These are phyloP conservation scores for Athetis lepigone DNA, from an alignment of 2,888 invertebrate species.

Conservation along the genomic window DNA sequence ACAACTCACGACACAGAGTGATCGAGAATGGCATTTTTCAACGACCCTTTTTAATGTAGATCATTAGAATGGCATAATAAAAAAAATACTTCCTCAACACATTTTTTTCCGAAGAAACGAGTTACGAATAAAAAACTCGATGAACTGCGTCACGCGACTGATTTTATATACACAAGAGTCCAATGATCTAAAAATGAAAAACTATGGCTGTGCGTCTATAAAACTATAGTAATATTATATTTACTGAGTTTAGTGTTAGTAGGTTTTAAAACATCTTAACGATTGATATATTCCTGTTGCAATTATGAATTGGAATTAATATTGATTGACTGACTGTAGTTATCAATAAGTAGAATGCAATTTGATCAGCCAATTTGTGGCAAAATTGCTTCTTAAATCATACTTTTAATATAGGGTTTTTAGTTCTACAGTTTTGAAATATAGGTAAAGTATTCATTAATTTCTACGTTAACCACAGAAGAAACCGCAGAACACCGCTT, in stretches of 20 bases:
- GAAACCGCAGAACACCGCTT: constrained; percentile 22
- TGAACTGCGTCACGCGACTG: constrained; percentile 29
- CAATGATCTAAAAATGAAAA: constrained; percentile 15
- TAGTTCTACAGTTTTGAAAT: background rate
- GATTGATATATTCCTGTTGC: constrained; percentile 1
- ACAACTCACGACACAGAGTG: constrained; percentile 21
- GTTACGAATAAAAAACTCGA: constrained; percentile 43
- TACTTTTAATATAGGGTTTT: constrained; percentile 5
- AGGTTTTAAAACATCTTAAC: background rate
- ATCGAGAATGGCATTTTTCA: constrained; percentile 40
- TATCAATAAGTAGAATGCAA: background rate
- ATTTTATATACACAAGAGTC: constrained; percentile 37
- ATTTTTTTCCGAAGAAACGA: constrained; percentile 51
- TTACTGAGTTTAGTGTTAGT: background rate
- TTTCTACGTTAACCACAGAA: constrained; percentile 1
- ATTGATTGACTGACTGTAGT: background rate
- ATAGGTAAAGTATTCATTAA: background rate
- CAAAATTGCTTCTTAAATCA: background rate
- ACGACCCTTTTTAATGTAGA: constrained; percentile 45
- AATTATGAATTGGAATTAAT: constrained; percentile 3
- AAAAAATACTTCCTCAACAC: constrained; percentile 56
- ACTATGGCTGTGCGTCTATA: constrained; percentile 50
- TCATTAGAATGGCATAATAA: constrained; percentile 53
- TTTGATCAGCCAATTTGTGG: constrained; percentile 2
- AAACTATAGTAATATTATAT: background rate